Evolutionary conservation across 1,140 invertebrate species (phyloP), one percentile per base, ranked within the genome.

Genomic region (Bombus superbus): DNA sequence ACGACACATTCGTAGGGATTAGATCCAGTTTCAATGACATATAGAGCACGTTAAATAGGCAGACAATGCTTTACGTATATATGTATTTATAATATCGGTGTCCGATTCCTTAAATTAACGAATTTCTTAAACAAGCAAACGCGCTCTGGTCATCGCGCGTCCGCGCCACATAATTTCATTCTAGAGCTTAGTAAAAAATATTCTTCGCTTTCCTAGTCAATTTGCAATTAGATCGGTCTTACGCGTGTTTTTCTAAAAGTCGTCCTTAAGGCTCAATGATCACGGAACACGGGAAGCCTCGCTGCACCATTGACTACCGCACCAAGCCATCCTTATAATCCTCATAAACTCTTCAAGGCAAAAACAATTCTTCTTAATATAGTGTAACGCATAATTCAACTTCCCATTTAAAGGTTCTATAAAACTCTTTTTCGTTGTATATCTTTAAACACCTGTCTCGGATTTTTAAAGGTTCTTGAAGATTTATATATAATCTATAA

Each of bases 181-280:
- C 68, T 53, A 85, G 72, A 87, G 69, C 77, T 81, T 42, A 62
- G 68, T 85, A 88, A 59, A 90, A 88, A 90, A 88, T 90, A 90
- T 69, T 47, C 73, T 32, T 77, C 71, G 57, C 47, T 83, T 73
- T 77, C 64, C 35, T 35, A 57, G 62, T 74, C 62, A 73, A 81
- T 85, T 53, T 47, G 35, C 42, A 59, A 6, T 75, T 64, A 64
- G 3, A 75, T 62, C n/a, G 8, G 22, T 22, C 47, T 53, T 53
- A 42, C 57, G 9, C 35, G 35, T 5, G 10, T 53, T 53, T 57
- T 13, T 53, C 6, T 25, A 25, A 32, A 40, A 28, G 74, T 38
- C 74, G 9, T 38, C 38, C 25, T 22, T 32, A 59, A 76, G 74
- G 74, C 74, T 76, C 47, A 28, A 59, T 6, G 18, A 53, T 64